Percentiles rank a stretch among this genome's conserved stretches.
phyloP scores from a whole-genome alignment of 2,797 vertebrate genomes.

The Mormyrus proboscirostris region DNA sequence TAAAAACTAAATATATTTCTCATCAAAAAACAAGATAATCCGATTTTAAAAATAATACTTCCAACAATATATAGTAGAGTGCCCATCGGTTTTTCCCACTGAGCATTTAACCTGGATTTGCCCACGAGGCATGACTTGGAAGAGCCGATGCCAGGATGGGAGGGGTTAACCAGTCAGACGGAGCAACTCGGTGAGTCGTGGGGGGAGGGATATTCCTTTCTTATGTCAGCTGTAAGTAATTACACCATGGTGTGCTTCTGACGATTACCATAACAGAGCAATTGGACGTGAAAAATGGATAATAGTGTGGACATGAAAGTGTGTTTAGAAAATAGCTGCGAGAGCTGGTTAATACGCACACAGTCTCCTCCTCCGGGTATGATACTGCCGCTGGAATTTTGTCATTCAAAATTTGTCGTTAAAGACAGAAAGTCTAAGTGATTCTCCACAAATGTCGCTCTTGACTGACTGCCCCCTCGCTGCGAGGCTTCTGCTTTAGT shows the following conservation, averaged over 20 bases:
- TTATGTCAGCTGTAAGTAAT: conserved; percentile 99
- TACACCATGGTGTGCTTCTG: conserved; percentile 95
- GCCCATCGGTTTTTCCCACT: not conserved
- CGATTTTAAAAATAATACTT: not conserved
- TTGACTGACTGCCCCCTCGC: not conserved
- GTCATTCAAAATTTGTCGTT: conserved; percentile 21
- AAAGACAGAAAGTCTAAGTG: not conserved
- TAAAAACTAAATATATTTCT: not conserved
- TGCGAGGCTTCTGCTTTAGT: not conserved
- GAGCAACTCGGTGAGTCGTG: conserved; percentile 89
- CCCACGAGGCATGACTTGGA: conserved; percentile 78
- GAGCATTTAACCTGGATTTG: not conserved
- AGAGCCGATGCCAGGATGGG: conserved; percentile 97
- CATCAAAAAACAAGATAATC: not conserved
- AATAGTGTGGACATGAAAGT: conserved; percentile 93
- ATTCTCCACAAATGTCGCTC: not conserved
- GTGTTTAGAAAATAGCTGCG: conserved; percentile 77
- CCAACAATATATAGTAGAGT: not conserved
- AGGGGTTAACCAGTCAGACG: conserved; percentile 99
- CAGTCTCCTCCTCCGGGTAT: conserved; percentile 33
- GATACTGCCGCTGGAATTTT: conserved; percentile 27
- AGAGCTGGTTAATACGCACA: conserved; percentile 64
- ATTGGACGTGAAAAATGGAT: conserved; percentile 99
- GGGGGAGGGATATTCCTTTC: conserved; percentile 93
- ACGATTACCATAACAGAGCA: conserved; percentile 99